Evolutionary conservation across 2,888 invertebrate species (phyloP), one percentile per base, ranked within the genome.

Genomic region (Desoria tigrina): DNA sequence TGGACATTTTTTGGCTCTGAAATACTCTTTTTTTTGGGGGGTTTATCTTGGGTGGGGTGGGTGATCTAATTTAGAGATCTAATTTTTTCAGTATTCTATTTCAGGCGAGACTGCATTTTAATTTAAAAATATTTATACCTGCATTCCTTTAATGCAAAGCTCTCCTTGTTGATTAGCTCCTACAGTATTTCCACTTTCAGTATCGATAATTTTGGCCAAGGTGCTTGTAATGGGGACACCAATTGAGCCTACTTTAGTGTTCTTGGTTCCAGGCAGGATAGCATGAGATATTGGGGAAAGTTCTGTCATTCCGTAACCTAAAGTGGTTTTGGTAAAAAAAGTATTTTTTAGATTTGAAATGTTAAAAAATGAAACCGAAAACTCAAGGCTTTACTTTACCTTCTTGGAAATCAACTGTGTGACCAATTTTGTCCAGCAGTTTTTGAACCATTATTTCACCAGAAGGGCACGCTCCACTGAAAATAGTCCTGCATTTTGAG

Each of bases 381-480:
- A n/a, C n/a, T n/a, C n/a, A n/a, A n/a, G n/a, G n/a, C n/a, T n/a
- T 39, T 21, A 6, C 11, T 6, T 23, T 23, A 57, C 57, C 57
- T 80, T 74, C 42, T 60, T 71, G 71, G 37, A 68, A 71, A 42
- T 65, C 61, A 11, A 73, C 49, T 7, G 42, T 32, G 16, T 65
- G 60, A 24, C 61, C 67, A 2, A 72, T 69, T 78, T 83, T 86
- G 21, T 80, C 76, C 11, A 83, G 74, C 51, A 89, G 82, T 71
- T 84, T 81, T 74, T 86, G 84, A 0, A 86, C 86, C 18, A 87
- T 84, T 0, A 77, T 71, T 39, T 77, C 63, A 1, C 81, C 78
- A 1, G 81, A 73, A 0, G 90, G 89, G 0, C 90, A 90, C 0
- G 90, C 91, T 0, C 89, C 90, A 14, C 86, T 86, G 77, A 88